Base-by-base conservation (phyloP, 1,140 invertebrate genomes). In the Calephelis nemesis region DNA sequence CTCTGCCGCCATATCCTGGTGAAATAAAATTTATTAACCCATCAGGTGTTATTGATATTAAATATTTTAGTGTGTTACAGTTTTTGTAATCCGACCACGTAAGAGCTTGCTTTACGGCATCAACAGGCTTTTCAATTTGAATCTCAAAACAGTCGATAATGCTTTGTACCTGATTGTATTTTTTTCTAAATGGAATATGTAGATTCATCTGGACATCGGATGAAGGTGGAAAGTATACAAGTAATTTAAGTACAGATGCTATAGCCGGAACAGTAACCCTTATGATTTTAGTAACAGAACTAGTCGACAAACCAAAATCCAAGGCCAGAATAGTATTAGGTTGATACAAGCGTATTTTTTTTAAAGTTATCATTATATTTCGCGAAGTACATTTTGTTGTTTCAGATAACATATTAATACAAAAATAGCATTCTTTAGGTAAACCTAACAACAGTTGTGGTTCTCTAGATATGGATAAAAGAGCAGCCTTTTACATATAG, bases 41-140 rank as follows among this genome's bases (percentile, higher is more conserved):
- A 72, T 88, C 77, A 42, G 78, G 80, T 70, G 82, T 88, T 63
- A 63, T 72, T 39, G 81, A 82, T 63, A 91, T 80, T 19, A 88
- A 72, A 78, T 86, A 89, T 76, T 91, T 89, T 58, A 90, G 52
- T 12, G 84, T 91, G 71, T 91, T 90, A 30, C 47, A 54, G n/a
- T 47, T 47, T 48, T 64, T 64, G 45, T 64, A 64, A 47, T 64
- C 45, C 40, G 62, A 50, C 63, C 47, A 64, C 45, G 63, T 64
- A 19, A 64, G 15, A 7, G 63, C 45, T 49, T 50, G 63, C 9
- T 65, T 11, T 15, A 65, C 63, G 30, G 47, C 63, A 49, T 65
- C 47, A 30, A 19, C 15, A 39, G 63, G 48, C 47, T 65, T 48
- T 49, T 50, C 42, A 39, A 64, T 49, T 49, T 49, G 15, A 49